These are phyloP conservation scores for Chlorodrepanis virens DNA, from an alignment of 2,113 vertebrate species.

Conservation along the genomic window DNA sequence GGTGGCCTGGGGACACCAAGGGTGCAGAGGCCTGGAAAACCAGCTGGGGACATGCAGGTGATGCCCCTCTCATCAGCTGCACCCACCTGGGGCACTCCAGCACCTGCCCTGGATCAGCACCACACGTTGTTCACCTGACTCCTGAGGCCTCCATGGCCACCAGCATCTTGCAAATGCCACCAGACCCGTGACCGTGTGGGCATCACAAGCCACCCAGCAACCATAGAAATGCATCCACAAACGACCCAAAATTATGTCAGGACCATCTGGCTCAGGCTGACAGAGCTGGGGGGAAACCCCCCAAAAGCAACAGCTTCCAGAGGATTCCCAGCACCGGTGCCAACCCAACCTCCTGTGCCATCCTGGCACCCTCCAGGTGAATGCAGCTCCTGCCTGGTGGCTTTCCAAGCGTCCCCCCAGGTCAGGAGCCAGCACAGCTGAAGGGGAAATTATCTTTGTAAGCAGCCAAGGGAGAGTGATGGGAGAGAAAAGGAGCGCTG, in stretches of 20 bases:
- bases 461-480: not conserved
- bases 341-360: not conserved
- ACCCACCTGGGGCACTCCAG: not conserved
- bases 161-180: not conserved
- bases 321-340: not conserved
- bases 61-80: not conserved
- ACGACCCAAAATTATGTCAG: fast-evolving
- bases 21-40: not conserved
- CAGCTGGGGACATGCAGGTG: not conserved
- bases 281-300: not conserved
- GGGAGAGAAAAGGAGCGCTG: not conserved
- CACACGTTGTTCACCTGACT: fast-evolving
- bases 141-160: fast-evolving
- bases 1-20: not conserved
- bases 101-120: not conserved
- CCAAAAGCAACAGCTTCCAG: not conserved
- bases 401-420: not conserved
- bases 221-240: not conserved
- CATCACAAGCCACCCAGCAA: not conserved
- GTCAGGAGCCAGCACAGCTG: not conserved
- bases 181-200: fast-evolving
- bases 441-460: not conserved
- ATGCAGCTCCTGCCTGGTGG: not conserved
- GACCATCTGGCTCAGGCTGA: not conserved
- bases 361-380: not conserved